phyloP scores from a whole-genome alignment of 2,113 vertebrate species.

The Paralichthys olivaceus region DNA sequence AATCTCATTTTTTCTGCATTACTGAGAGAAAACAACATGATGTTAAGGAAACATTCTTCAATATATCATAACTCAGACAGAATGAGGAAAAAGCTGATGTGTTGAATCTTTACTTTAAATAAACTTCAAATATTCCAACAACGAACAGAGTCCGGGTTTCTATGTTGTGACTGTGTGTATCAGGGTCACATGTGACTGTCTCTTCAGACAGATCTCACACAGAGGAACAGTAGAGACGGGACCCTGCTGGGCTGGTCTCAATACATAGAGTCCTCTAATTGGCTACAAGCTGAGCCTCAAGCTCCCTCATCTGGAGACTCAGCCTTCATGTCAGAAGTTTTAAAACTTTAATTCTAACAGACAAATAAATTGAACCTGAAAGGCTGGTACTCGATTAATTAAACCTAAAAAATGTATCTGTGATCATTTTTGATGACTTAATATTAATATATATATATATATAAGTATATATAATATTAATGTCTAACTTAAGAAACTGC shows the following conservation, averaged over 20 bases:
- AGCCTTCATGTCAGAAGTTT: conserved; percentile 5
- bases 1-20: neutral
- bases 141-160: neutral
- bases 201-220: neutral
- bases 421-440: too few species aligned
- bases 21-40: neutral
- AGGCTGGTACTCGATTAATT: neutral
- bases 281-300: conserved; percentile 45
- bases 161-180: neutral
- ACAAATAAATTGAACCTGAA: neutral
- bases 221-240: conserved; percentile 6
- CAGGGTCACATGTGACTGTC: too few species aligned
- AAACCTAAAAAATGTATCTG: neutral
- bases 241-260: conserved; percentile 26
- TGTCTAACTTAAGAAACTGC: too few species aligned
- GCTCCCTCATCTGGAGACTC: conserved; percentile 74
- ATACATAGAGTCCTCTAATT: conserved; percentile 16
- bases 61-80: too few species aligned
- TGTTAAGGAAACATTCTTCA: too few species aligned
- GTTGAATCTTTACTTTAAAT: neutral
- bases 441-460: too few species aligned
- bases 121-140: neutral
- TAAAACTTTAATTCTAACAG: neutral
- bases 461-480: too few species aligned
- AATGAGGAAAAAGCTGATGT: neutral